Conservation (phyloP, 2,888 invertebrate genomes). For the Dexiosoma caninum region DNA sequence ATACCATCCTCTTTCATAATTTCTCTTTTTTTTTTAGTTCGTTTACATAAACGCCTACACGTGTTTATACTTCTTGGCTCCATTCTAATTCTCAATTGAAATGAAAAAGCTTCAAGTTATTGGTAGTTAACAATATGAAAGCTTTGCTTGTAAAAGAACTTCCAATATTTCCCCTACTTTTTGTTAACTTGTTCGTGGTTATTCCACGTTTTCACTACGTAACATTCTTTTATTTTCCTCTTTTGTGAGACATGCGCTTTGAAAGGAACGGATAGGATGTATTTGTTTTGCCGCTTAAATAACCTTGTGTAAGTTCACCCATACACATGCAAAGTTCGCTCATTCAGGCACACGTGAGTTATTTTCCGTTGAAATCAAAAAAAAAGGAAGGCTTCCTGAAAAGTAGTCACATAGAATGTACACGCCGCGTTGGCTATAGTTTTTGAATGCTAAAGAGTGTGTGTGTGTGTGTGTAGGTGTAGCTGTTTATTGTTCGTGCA, state of each 20-base stretch:
- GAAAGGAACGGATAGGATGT: background rate
- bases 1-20: background rate
- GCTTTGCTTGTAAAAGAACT: slow-evolving; percentile 14
- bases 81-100: background rate
- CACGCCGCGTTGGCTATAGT: background rate
- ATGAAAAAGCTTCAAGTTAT: background rate
- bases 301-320: slow-evolving; percentile 65
- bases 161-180: slow-evolving; percentile 32
- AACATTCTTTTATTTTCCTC: background rate
- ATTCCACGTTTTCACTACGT: background rate
- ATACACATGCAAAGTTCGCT: slow-evolving; percentile 32
- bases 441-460: background rate
- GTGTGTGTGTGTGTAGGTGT: slow-evolving; percentile 13
- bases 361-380: background rate
- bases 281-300: slow-evolving; percentile 62
- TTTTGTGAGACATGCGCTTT: slow-evolving; percentile 45
- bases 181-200: background rate
- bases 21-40: no score
- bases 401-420: background rate
- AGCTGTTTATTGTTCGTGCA: background rate
- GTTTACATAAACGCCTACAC: slow-evolving; percentile 31
- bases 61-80: background rate
- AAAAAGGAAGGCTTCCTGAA: background rate
- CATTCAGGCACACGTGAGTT: slow-evolving; percentile 5
- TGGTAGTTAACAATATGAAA: background rate